Conservation (phyloP, 1,140 invertebrate genomes). For the Hycleus phaleratus region DNA sequence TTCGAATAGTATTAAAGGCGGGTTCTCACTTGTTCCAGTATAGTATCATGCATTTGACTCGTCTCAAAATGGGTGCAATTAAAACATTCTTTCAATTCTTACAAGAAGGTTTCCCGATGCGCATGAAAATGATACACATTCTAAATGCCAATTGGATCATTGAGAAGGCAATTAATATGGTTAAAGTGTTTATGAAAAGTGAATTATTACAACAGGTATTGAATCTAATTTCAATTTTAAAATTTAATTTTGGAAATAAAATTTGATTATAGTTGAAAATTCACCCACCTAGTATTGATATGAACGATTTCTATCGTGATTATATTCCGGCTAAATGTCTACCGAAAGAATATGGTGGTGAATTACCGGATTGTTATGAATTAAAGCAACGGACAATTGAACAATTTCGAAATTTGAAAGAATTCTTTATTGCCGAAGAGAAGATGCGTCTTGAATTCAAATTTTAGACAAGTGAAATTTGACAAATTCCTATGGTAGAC, state of each 20-base stretch:
- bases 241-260: not conserved
- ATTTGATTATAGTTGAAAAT: constrained; percentile 40
- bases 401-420: constrained; percentile 36
- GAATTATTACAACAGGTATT: constrained; percentile 54
- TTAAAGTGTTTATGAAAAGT: constrained; percentile 57
- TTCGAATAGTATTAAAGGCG: too few relatives aligned
- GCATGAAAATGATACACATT: constrained; percentile 54
- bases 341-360: constrained; percentile 45
- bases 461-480: too few relatives aligned
- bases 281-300: constrained; percentile 37
- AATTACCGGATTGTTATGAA: constrained; percentile 37
- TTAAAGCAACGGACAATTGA: constrained; percentile 37
- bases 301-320: constrained; percentile 40
- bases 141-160: constrained; percentile 56
- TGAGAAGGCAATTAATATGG: constrained; percentile 52
- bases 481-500: too few relatives aligned
- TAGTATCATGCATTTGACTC: constrained; percentile 49
- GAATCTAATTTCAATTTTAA: not conserved
- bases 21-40: constrained; percentile 12
- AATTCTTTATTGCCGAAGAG: constrained; percentile 43
- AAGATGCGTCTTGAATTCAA: not conserved
- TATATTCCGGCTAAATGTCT: constrained; percentile 41
- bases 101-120: constrained; percentile 53
- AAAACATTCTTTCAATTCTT: constrained; percentile 43
- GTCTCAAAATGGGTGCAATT: constrained; percentile 43